phyloP scores from a whole-genome alignment of 2,888 invertebrate genomes.

The Drosophila recens region DNA sequence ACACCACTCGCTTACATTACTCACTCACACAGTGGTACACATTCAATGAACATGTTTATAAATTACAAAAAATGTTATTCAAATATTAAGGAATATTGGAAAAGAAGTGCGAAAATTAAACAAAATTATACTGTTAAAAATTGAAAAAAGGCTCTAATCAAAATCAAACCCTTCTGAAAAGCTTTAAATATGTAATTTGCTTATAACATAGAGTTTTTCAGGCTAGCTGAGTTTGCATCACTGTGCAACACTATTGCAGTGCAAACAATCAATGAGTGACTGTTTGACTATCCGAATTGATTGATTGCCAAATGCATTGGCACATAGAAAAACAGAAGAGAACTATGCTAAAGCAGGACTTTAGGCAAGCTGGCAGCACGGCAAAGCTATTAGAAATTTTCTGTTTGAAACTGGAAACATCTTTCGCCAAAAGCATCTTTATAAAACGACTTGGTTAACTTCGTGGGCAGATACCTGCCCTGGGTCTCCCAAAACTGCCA shows the following conservation, averaged over 20 bases:
- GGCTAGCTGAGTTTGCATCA: neutral
- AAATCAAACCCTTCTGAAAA: too few relatives aligned
- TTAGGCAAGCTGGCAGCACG: slow-evolving; percentile 6
- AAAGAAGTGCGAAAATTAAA: too few relatives aligned
- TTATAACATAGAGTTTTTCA: too few relatives aligned
- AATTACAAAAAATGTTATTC: neutral
- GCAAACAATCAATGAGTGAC: neutral
- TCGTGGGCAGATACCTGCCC: slow-evolving; percentile 1
- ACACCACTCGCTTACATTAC: neutral
- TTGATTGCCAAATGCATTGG: slow-evolving; percentile 15
- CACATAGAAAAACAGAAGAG: neutral
- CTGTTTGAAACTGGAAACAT: neutral
- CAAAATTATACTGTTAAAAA: too few relatives aligned
- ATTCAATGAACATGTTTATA: neutral
- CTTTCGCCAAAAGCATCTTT: slow-evolving; percentile 1
- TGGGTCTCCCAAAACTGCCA: slow-evolving; percentile 4
- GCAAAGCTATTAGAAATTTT: slow-evolving; percentile 7
- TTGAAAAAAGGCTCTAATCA: too few relatives aligned
- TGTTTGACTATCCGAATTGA: slow-evolving; percentile 23
- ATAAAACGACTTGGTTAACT: slow-evolving; percentile 4
- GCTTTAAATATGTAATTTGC: too few relatives aligned
- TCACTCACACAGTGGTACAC: slow-evolving; percentile 17
- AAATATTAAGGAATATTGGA: too few relatives aligned
- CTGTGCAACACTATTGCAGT: slow-evolving; percentile 2
- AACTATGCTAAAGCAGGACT: neutral